phyloP scores from a whole-genome alignment of 2,113 vertebrate species.

The Phoenicopterus ruber region DNA sequence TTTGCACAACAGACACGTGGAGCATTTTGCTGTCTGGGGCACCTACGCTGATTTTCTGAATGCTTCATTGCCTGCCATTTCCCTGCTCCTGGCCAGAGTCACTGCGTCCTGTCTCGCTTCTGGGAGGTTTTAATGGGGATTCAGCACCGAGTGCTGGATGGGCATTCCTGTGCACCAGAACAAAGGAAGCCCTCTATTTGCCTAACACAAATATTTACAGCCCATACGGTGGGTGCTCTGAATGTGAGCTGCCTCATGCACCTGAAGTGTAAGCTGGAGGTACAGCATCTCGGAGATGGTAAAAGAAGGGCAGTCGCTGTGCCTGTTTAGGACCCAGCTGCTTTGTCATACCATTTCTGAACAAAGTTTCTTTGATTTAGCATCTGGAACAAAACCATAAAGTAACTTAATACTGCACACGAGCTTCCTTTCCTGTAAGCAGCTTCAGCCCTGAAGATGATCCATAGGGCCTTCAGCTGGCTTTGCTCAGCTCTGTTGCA shows the following conservation, averaged over 20 bases:
- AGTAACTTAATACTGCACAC: not conserved
- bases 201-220: not conserved
- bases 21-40: not conserved
- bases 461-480: constrained; percentile 32
- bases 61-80: not conserved
- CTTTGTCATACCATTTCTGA: not conserved
- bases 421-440: constrained; percentile 9
- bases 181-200: not conserved
- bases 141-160: not conserved
- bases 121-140: not conserved
- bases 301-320: not conserved
- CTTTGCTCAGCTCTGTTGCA: not conserved
- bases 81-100: not conserved
- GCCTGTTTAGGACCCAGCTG: not conserved
- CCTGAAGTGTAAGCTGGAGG: not conserved
- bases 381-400: not conserved
- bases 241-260: not conserved
- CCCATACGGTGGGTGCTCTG: not conserved
- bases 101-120: not conserved
- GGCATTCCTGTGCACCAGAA: not conserved
- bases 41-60: not conserved
- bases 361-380: not conserved
- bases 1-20: not conserved
- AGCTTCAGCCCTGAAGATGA: constrained; percentile 25
- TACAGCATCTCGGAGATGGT: not conserved